phyloP scores from a whole-genome alignment of 2,888 invertebrate species.

The Parelbella ahira region DNA sequence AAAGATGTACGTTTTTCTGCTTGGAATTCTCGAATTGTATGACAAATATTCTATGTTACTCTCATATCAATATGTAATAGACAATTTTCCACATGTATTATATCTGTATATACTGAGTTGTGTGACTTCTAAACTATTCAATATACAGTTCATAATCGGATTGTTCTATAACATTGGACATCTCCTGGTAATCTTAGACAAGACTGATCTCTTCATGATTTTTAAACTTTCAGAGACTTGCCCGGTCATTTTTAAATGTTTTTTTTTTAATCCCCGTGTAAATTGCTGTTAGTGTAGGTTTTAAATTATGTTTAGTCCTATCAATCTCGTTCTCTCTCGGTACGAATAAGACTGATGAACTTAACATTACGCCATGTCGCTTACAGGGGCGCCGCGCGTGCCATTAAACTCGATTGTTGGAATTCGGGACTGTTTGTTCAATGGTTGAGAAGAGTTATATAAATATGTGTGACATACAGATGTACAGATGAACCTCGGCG shows the following conservation, averaged over 20 bases:
- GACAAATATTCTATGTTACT: constrained; percentile 16
- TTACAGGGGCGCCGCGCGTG: no score
- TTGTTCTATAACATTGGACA: no score
- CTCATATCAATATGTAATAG: no score
- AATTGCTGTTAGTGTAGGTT: constrained; percentile 12
- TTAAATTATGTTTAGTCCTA: constrained; percentile 10
- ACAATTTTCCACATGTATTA: no score
- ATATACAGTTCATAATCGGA: constrained; percentile 23
- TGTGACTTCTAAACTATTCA: constrained; percentile 26
- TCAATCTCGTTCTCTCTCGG: constrained; percentile 19
- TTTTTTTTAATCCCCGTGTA: constrained; percentile 8
- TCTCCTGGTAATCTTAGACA: no score
- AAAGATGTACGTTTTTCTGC: no score
- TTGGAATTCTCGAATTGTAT: no score
- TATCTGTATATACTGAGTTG: no score
- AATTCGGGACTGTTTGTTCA: constrained; percentile 41
- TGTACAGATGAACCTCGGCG: no score
- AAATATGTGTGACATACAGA: no score
- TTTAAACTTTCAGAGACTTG: constrained; percentile 4
- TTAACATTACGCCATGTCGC: constrained; percentile 8
- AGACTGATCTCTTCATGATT: constrained; percentile 22
- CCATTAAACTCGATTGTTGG: no score
- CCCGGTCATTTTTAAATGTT: constrained; percentile 5
- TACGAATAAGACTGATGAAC: constrained; percentile 24
- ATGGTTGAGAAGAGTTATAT: constrained; percentile 40